A percentile compares a stretch with the other conserved stretches of the same genome.
Evolutionary conservation across 1,140 invertebrate genomes (phyloP).

Genomic region (Meteorus sp.): DNA sequence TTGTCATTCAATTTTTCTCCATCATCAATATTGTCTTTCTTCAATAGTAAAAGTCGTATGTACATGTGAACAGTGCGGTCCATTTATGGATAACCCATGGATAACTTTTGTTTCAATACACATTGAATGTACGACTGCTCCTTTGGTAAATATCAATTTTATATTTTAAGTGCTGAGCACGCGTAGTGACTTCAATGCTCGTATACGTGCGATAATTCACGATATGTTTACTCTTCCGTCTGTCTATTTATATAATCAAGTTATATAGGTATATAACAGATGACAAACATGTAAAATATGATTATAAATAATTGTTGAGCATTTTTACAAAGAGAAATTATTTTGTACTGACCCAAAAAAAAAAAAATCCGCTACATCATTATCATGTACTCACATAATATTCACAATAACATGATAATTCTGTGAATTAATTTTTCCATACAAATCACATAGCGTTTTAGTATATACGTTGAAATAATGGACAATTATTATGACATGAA

Average conservation of each 20-base stretch:
- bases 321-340: no score
- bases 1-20: no score
- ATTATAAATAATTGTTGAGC: no score
- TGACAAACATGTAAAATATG: no score
- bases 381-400: not conserved
- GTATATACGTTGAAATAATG: slow-evolving; percentile 10
- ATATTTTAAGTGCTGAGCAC: not conserved
- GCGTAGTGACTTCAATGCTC: not conserved
- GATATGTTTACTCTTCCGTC: not conserved
- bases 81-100: no score
- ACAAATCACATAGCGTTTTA: not conserved
- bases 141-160: not conserved
- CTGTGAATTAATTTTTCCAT: slow-evolving; percentile 15
- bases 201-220: not conserved
- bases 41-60: no score
- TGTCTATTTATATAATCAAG: not conserved
- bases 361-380: slow-evolving; percentile 10
- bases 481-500: slow-evolving; percentile 14
- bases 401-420: slow-evolving; percentile 19
- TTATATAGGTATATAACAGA: not conserved
- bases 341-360: slow-evolving; percentile 11
- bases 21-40: no score
- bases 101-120: no score
- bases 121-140: not conserved
- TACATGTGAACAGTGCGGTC: no score